Evolutionary conservation across 2,888 invertebrate species (phyloP), one percentile per base, ranked within the genome.

Genomic region (Drosophila trichaetosa): DNA sequence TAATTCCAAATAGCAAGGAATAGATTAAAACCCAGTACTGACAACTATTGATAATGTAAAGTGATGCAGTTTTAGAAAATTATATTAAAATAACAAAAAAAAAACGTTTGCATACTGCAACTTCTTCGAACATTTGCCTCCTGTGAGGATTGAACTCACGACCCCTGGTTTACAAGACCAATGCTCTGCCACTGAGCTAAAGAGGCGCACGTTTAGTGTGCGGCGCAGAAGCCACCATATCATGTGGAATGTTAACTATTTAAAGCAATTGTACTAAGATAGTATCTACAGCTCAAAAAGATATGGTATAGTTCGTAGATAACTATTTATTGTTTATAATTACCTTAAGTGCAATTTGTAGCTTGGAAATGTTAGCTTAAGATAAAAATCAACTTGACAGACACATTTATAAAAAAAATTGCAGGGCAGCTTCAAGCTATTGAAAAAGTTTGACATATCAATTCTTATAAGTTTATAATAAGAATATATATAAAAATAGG

Each of bases 161-260:
- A 96, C 96, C 96, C 96, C 96, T 96, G 96, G 96, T 96, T 96
- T 96, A 96, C 96, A 96, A 96, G 96, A 96, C 96, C 96, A 96
- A 96, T 96, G 96, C 96, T 96, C 96, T 96, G 95, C 96, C 96
- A 96, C 96, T 96, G 96, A 96, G 96, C 96, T 96, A 96, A 96
- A 96, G 96, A 96, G 96, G 96, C 96, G 69, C 72, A 5, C 13
- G 4, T 34, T 27, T 0, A 18, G 8, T 0, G 1, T 6, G 24
- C 29, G 33, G 36, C 48, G 4, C n/a, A 27, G 27, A 33, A 36
- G 21, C 16, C 18, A 42, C 2, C 8, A 61, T 2, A 40, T 57
- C 18, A 24, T 24, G 4, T 24, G 42, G 34, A 46, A 46, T 21
- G 16, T 36, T 2, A 36, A 36, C 1, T 0, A 36, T 36, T 11